A percentile compares a stretch with the other conserved stretches of the same genome.
These are phyloP conservation scores for Meganola albula DNA, from an alignment of 2,888 invertebrate species.

Conservation along the genomic window DNA sequence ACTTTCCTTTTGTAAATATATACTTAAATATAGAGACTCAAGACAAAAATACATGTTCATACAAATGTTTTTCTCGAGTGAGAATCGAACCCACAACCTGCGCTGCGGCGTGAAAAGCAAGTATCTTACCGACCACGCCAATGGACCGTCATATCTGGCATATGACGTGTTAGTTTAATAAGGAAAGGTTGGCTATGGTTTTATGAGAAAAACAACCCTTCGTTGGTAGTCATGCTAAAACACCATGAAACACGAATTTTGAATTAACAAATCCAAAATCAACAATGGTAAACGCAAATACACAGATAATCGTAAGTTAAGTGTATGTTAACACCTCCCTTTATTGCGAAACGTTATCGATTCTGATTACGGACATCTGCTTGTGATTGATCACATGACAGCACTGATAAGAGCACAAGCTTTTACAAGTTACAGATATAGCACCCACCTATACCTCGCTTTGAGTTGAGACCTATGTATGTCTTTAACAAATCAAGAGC, in stretches of 20 bases:
- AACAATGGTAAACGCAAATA: conserved; percentile 13
- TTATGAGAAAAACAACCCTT: no score
- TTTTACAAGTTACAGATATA: neutral
- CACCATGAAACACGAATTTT: neutral
- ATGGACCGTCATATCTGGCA: neutral
- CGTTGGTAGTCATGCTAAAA: no score
- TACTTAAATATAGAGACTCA: no score
- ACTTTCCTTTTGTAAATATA: no score
- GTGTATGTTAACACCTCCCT: conserved; percentile 19
- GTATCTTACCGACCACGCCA: neutral
- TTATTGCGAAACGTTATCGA: conserved; percentile 32
- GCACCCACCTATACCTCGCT: no score
- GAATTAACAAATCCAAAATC: neutral
- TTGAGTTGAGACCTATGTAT: neutral
- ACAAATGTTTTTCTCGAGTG: neutral
- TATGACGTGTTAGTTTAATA: neutral
- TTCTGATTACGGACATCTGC: conserved; percentile 41
- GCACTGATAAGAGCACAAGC: conserved; percentile 17
- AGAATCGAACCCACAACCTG: neutral
- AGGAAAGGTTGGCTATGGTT: no score
- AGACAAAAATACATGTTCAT: no score
- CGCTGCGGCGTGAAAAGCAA: neutral
- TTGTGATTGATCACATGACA: conserved; percentile 49
- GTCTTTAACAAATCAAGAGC: neutral
- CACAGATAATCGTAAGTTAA: conserved; percentile 14